A percentile compares a stretch with the other conserved stretches of the same genome.
phyloP scores from a whole-genome alignment of 1,140 invertebrate genomes.

The Contarinia nasturtii region DNA sequence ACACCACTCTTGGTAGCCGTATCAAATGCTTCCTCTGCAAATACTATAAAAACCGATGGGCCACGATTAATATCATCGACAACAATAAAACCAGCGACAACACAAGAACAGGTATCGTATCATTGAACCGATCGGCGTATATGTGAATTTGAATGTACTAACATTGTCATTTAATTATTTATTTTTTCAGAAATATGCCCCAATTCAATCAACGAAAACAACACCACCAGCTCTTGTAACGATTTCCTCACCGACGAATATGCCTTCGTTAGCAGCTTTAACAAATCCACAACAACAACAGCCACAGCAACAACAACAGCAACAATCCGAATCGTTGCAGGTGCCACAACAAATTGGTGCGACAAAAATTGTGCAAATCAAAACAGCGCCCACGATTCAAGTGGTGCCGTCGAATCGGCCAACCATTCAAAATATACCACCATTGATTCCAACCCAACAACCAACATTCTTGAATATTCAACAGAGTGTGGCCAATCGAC shows the following conservation, averaged over 20 bases:
- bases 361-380: slow-evolving; percentile 10
- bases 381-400: slow-evolving; percentile 14
- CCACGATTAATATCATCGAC: slow-evolving; percentile 22
- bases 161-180: too few relatives aligned
- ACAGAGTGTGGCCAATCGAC: slow-evolving; percentile 17
- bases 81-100: slow-evolving; percentile 14
- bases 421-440: slow-evolving; percentile 5
- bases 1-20: too few relatives aligned
- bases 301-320: slow-evolving; percentile 5
- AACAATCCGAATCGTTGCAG: slow-evolving; percentile 3
- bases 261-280: slow-evolving; percentile 10
- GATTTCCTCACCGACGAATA: slow-evolving; percentile 5
- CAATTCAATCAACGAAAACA: slow-evolving; percentile 7
- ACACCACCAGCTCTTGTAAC: slow-evolving; percentile 7
- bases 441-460: slow-evolving; percentile 5
- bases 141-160: too few relatives aligned
- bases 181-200: too few relatives aligned
- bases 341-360: slow-evolving; percentile 1
- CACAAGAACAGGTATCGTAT: too few relatives aligned
- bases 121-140: too few relatives aligned
- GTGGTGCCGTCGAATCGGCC: slow-evolving; percentile 8
- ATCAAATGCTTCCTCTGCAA: too few relatives aligned
- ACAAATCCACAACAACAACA: slow-evolving; percentile 2
- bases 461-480: slow-evolving; percentile 19
- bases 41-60: too few relatives aligned